Evolutionary conservation across 2,888 invertebrate species (phyloP).

Genomic region (Drosophila robusta): DNA sequence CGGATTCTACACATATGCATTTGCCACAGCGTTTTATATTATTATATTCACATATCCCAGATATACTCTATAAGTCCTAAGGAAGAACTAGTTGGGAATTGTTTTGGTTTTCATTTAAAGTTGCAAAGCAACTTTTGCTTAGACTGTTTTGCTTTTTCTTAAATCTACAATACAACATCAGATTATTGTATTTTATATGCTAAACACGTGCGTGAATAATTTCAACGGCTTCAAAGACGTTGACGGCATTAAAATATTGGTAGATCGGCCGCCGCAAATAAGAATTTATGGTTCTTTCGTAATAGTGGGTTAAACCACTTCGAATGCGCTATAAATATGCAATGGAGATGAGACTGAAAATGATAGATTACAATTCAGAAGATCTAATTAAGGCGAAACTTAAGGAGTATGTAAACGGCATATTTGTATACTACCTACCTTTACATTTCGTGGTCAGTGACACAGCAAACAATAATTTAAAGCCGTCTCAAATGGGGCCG

Average conservation of each 20-base stretch:
- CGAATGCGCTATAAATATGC: slow-evolving; percentile 15
- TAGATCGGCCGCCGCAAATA: slow-evolving; percentile 30
- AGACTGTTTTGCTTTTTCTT: slow-evolving; percentile 36
- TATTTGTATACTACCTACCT: too few relatives aligned
- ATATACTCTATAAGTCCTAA: too few relatives aligned
- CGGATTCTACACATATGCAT: too few relatives aligned
- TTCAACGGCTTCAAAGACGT: slow-evolving; percentile 54
- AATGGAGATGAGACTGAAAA: slow-evolving; percentile 1
- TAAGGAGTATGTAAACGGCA: not conserved
- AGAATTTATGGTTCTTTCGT: slow-evolving; percentile 48
- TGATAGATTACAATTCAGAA: slow-evolving; percentile 4
- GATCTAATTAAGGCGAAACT: not conserved
- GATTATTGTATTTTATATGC: slow-evolving; percentile 44
- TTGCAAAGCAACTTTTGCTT: slow-evolving; percentile 2
- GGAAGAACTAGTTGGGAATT: not conserved
- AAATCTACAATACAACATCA: slow-evolving; percentile 36
- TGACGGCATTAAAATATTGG: slow-evolving; percentile 61
- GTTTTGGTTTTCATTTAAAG: not conserved
- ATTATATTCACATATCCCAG: too few relatives aligned
- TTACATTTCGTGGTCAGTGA: not conserved
- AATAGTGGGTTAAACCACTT: slow-evolving; percentile 60
- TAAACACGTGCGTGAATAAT: slow-evolving; percentile 59
- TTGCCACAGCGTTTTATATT: too few relatives aligned
- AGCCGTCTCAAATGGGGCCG: not conserved
- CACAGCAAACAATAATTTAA: not conserved